phyloP scores from a whole-genome alignment of 2,888 invertebrate species.

The Syrphus vitripennis region DNA sequence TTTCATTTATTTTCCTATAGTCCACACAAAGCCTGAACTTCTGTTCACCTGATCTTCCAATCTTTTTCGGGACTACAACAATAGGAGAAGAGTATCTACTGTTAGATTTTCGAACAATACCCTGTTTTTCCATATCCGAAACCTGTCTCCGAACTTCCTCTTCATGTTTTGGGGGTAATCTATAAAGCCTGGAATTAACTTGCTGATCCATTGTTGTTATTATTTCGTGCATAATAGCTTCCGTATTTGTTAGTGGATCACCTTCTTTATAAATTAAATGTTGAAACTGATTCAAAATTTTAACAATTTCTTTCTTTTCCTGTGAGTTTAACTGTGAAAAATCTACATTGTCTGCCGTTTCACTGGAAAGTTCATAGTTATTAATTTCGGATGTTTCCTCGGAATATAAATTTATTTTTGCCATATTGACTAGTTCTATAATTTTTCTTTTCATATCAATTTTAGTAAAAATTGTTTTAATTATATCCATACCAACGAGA shows the following conservation, averaged over 20 bases:
- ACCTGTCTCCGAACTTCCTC: constrained; percentile 15
- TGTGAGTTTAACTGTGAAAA: neutral
- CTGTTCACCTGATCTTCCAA: too few species aligned
- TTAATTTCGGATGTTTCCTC: neutral
- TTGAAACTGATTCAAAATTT: neutral
- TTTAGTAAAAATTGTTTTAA: neutral
- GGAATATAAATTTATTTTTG: constrained; percentile 16
- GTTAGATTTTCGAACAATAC: neutral
- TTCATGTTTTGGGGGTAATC: constrained; percentile 4
- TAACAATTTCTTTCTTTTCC: neutral
- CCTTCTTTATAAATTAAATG: constrained; percentile 18
- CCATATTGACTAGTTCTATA: neutral
- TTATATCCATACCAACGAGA: neutral
- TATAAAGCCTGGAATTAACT: neutral
- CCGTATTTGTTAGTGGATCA: neutral
- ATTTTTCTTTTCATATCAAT: neutral
- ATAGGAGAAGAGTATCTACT: too few species aligned
- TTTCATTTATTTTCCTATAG: too few species aligned
- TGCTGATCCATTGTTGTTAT: neutral
- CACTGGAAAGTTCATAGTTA: neutral
- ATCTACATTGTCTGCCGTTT: neutral
- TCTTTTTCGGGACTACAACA: too few species aligned
- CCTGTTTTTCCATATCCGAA: neutral
- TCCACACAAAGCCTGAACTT: too few species aligned
- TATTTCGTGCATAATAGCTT: neutral